Evolutionary conservation across 2,888 invertebrate species (phyloP), one percentile per base, ranked within the genome.

Genomic region (Synergus japonicus): DNA sequence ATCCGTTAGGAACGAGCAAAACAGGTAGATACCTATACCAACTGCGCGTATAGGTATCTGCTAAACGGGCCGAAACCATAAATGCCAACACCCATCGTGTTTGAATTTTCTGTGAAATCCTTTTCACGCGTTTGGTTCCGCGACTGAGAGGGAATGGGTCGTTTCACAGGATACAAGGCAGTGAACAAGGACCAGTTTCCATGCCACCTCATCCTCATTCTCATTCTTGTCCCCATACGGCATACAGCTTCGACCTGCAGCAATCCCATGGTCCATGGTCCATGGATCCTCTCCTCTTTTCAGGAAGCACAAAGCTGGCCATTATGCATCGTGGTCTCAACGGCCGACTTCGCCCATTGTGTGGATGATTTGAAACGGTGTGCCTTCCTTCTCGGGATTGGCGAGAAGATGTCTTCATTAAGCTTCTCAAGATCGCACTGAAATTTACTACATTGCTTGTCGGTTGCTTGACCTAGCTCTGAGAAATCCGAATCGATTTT

Each of bases 91-190:
- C 85, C 82, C 81, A 84, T 86, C 85, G 83, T 83, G 84, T 85
- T 86, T 85, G 86, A 85, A 88, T 88, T 87, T 88, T 85, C 90
- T 86, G 88, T 90, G 89, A 90, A 91, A 91, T 91, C 88, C 90
- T 89, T 90, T 90, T 90, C 88, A 91, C 89, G 90, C 87, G 85
- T 87, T 85, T 84, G 81, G 89, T 89, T 88, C 86, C 89, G 86
- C 81, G 76, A 77, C 67, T 54, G 78, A 29, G 77, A 65, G 78
- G 54, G 78, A 76, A 78, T 54, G 22, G 76, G 44, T 66, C 60
- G 73, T 76, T 80, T 77, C 66, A 76, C 76, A 78, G 76, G 64
- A 77, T 78, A 79, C 80, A 77, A 77, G 46, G 29, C 58, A 76
- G 54, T 54, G 78, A 67, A 79, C 76, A 69, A 76, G 54, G 77